Percentiles rank a stretch among this genome's conserved stretches.
These are phyloP conservation scores for Halesus radiatus DNA, from an alignment of 1,140 invertebrate species.

Conservation along the genomic window DNA sequence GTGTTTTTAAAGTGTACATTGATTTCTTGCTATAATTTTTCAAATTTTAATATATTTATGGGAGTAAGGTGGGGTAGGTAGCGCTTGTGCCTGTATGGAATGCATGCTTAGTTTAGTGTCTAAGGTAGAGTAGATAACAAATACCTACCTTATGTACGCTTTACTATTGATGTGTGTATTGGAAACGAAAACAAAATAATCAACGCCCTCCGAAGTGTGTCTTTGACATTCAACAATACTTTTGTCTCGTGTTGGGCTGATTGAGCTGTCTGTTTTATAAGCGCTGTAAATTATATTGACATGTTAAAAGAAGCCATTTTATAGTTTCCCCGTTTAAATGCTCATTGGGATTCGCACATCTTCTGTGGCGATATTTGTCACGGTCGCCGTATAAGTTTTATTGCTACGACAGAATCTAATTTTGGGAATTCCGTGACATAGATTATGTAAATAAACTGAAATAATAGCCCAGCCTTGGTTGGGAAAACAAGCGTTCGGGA, in stretches of 20 bases:
- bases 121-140: too few relatives aligned
- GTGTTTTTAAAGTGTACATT: too few relatives aligned
- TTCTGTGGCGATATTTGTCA: constrained; percentile 1
- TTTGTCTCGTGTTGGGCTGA: not conserved
- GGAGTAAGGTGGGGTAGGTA: too few relatives aligned
- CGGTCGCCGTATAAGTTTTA: constrained; percentile 32
- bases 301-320: not conserved
- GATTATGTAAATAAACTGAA: constrained; percentile 38
- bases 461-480: constrained; percentile 22
- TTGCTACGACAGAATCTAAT: constrained; percentile 32
- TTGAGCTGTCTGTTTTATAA: not conserved
- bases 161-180: too few relatives aligned
- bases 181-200: too few relatives aligned
- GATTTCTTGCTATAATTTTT: too few relatives aligned
- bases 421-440: constrained; percentile 33
- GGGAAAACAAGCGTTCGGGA: constrained; percentile 10
- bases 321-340: not conserved
- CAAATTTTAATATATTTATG: too few relatives aligned
- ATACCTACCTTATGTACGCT: too few relatives aligned
- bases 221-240: not conserved
- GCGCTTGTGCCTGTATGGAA: too few relatives aligned
- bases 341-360: not conserved
- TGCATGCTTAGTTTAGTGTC: too few relatives aligned
- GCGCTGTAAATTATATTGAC: not conserved
- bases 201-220: too few relatives aligned